Conservation (phyloP, 2,797 vertebrate species). For the Sphenodon punctatus region DNA sequence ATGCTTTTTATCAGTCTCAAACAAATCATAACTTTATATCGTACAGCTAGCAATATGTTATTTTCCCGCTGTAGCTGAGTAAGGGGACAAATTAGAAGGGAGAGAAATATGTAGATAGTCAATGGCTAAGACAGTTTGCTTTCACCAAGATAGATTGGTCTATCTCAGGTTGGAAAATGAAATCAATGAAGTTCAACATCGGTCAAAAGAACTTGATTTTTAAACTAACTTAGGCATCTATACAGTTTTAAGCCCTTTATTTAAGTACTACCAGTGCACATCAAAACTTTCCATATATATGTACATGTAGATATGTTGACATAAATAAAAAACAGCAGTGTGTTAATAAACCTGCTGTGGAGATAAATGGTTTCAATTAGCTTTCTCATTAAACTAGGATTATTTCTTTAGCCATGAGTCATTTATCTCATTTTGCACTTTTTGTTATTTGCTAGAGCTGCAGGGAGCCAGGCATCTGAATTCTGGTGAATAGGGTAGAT, state of each 20-base stretch:
- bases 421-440: slow-evolving; percentile 51
- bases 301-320: neutral
- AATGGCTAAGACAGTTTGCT: neutral
- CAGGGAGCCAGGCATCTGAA: neutral
- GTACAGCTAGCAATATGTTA: neutral
- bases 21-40: neutral
- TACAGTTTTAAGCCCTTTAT: neutral
- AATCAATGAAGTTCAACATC: neutral
- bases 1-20: neutral
- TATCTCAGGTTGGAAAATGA: neutral
- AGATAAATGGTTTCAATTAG: slow-evolving; percentile 69
- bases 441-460: slow-evolving; percentile 3
- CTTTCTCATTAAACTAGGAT: slow-evolving; percentile 63
- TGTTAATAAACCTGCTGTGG: slow-evolving; percentile 47
- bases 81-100: neutral
- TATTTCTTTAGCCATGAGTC: slow-evolving; percentile 56
- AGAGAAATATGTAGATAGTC: neutral
- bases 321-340: slow-evolving; percentile 35
- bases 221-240: neutral
- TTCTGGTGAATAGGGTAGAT: neutral
- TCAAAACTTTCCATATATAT: neutral
- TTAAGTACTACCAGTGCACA: neutral
- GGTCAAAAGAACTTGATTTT: neutral
- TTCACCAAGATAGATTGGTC: neutral
- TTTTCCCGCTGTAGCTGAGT: neutral